Percentiles rank a stretch among this genome's conserved stretches.
Evolutionary conservation across 1,140 invertebrate species (phyloP).

Genomic region (Sminthurinus signatus): DNA sequence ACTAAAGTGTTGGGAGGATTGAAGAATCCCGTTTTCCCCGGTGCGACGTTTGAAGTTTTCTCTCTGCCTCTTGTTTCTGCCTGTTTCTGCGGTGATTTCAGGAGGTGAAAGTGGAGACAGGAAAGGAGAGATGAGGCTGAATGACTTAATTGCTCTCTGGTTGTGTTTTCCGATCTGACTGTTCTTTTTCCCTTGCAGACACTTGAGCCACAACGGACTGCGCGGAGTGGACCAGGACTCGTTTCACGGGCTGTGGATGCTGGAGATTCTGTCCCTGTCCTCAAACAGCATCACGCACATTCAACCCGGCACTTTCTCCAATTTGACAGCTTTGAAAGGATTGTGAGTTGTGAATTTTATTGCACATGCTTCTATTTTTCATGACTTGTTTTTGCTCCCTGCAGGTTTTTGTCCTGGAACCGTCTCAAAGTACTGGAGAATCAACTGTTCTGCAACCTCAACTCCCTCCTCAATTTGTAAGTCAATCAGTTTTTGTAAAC

Average conservation of each 20-base stretch:
- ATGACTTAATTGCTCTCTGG: too few relatives aligned
- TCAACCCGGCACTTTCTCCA: slow-evolving; percentile 43
- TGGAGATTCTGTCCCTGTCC: slow-evolving; percentile 46
- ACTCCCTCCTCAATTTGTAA: slow-evolving; percentile 47
- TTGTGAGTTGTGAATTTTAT: slow-evolving; percentile 41
- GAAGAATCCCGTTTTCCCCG: too few relatives aligned
- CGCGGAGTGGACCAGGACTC: slow-evolving; percentile 26
- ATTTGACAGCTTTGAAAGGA: slow-evolving; percentile 43
- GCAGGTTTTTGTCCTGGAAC: slow-evolving; percentile 47
- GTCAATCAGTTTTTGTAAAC: slow-evolving; percentile 26
- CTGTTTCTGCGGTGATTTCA: too few relatives aligned
- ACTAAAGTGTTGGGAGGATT: too few relatives aligned
- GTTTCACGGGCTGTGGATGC: slow-evolving; percentile 42
- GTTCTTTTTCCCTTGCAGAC: too few relatives aligned
- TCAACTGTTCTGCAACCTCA: slow-evolving; percentile 45
- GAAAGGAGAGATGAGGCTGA: too few relatives aligned
- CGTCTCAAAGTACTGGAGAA: slow-evolving; percentile 43
- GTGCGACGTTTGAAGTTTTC: too few relatives aligned
- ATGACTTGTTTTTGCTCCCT: too few relatives aligned
- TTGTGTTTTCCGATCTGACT: neutral
- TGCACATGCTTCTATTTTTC: too few relatives aligned
- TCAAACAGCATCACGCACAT: slow-evolving; percentile 45
- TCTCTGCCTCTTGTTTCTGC: too few relatives aligned
- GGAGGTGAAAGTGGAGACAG: too few relatives aligned
- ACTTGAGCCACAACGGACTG: slow-evolving; percentile 31